phyloP scores from a whole-genome alignment of 2,113 vertebrate genomes.

The Vanacampus margaritifer region DNA sequence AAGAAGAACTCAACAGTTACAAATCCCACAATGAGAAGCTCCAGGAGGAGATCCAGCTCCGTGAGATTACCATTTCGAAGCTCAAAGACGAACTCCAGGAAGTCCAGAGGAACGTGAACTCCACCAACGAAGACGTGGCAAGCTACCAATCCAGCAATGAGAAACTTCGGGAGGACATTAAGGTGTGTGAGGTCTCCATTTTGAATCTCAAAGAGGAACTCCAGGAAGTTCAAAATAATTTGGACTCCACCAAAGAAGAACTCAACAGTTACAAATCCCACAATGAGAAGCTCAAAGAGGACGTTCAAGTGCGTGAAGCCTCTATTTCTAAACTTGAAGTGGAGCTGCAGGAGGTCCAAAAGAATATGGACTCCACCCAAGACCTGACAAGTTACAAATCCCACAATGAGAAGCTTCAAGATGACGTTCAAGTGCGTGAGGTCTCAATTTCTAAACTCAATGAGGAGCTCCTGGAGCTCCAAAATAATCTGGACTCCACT shows the following conservation, averaged over 20 bases:
- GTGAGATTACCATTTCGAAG: slow-evolving; percentile 45
- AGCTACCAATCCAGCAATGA: slow-evolving; percentile 73
- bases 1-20: slow-evolving; percentile 77
- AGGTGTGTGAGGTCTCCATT: slow-evolving; percentile 29
- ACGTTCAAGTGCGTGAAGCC: slow-evolving; percentile 53
- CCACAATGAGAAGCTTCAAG: slow-evolving; percentile 72
- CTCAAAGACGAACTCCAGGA: slow-evolving; percentile 59
- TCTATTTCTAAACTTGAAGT: slow-evolving; percentile 44
- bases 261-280: slow-evolving; percentile 72
- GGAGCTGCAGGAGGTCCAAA: slow-evolving; percentile 71
- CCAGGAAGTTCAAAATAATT: slow-evolving; percentile 62
- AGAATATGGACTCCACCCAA: slow-evolving; percentile 70
- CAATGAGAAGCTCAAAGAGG: slow-evolving; percentile 74
- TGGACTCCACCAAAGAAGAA: slow-evolving; percentile 75
- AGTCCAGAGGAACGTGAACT: slow-evolving; percentile 65
- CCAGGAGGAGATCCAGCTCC: slow-evolving; percentile 70
- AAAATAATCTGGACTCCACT: slow-evolving; percentile 64
- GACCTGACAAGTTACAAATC: slow-evolving; percentile 76
- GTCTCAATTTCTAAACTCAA: slow-evolving; percentile 32
- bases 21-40: slow-evolving; percentile 75
- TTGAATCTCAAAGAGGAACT: slow-evolving; percentile 56
- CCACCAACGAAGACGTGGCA: slow-evolving; percentile 79
- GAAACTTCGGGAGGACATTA: slow-evolving; percentile 75
- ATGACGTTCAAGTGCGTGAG: slow-evolving; percentile 62
- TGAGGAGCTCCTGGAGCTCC: slow-evolving; percentile 63